These are phyloP conservation scores for Pandion haliaetus DNA, from an alignment of 2,113 vertebrate species.

Conservation along the genomic window DNA sequence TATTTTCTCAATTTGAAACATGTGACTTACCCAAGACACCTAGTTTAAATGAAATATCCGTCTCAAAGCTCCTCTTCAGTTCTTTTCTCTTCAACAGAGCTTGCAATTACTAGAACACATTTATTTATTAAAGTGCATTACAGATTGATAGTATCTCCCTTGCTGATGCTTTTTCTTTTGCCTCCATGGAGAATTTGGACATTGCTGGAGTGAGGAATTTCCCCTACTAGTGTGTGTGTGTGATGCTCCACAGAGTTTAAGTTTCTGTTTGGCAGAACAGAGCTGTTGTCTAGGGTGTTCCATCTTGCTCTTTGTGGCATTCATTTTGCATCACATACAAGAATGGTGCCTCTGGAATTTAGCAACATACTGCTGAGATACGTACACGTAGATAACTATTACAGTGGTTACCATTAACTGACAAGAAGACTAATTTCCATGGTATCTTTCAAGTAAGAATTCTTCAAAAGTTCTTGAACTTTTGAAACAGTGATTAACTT, in stretches of 20 bases:
- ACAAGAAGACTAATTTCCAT: not conserved
- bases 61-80: not conserved
- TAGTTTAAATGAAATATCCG: constrained; percentile 41
- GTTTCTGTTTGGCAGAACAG: not conserved
- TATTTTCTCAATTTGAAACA: constrained; percentile 24
- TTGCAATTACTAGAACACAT: not conserved
- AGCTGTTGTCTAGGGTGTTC: not conserved
- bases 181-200: not conserved
- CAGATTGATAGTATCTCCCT: not conserved
- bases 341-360: not conserved
- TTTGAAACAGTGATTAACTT: not conserved
- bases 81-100: not conserved
- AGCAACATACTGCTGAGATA: not conserved
- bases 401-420: not conserved
- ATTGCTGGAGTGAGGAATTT: not conserved
- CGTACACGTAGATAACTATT: not conserved
- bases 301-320: not conserved
- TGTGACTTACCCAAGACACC: constrained; percentile 1
- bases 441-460: not conserved
- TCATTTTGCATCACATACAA: not conserved
- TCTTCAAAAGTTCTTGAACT: not conserved
- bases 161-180: not conserved
- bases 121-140: not conserved
- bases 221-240: not conserved
- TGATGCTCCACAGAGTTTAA: not conserved